These are phyloP conservation scores for Drosophila watanabei DNA, from an alignment of 1,140 invertebrate species.

Conservation along the genomic window DNA sequence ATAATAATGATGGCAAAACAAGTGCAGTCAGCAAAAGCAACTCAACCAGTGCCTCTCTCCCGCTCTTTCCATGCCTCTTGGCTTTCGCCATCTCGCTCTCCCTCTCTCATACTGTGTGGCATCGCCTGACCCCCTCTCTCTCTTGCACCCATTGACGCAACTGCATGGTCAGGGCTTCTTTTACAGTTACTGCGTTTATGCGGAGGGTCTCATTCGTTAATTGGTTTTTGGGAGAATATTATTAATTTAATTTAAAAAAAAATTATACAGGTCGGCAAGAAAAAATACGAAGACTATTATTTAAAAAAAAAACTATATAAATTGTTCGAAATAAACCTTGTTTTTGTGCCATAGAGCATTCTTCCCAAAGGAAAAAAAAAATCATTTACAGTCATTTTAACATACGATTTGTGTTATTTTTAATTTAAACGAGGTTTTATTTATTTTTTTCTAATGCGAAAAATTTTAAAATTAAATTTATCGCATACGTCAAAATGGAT, in stretches of 20 bases:
- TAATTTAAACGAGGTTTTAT: too few species aligned
- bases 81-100: constrained; percentile 13
- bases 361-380: too few species aligned
- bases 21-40: constrained; percentile 71
- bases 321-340: too few species aligned
- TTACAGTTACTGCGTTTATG: constrained; percentile 31
- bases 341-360: too few species aligned
- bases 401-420: too few species aligned
- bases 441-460: too few species aligned
- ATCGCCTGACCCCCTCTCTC: background rate
- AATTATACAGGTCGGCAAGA: background rate
- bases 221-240: background rate
- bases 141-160: constrained; percentile 41
- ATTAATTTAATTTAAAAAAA: background rate
- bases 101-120: background rate
- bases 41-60: constrained; percentile 62
- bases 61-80: constrained; percentile 7
- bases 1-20: constrained; percentile 57
- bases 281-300: background rate
- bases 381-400: too few species aligned
- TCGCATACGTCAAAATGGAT: too few species aligned
- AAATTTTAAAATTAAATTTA: too few species aligned
- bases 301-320: too few species aligned
- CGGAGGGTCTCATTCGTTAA: background rate
- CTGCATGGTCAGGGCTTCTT: constrained; percentile 63